Base-by-base conservation (phyloP, 2,888 invertebrate species). In the Vanessa cardui region DNA sequence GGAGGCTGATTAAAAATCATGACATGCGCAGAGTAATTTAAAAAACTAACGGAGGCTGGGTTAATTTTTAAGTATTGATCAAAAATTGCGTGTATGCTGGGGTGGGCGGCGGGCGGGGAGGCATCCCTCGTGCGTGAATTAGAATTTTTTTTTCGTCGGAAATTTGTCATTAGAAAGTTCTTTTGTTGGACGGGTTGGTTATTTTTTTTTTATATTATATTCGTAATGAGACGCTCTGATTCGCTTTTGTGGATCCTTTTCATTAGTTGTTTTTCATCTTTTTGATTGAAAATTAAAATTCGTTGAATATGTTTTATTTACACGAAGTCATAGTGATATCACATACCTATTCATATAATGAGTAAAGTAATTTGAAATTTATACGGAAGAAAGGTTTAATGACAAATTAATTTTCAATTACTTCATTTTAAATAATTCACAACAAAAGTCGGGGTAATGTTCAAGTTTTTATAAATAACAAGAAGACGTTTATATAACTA, bases 51-150 rank as follows among this genome's bases (percentile, higher is more conserved):
- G 85, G 88, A 87, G 89, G 88, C 83, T 85, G 90, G 88, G 91
- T 92, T 92, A 92, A 92, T 92, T 92, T 92, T 92, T 92, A 92
- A 92, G 92, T 92, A 92, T 92, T 92, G 92, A 92, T 92, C 91
- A 92, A 91, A 92, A 92, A 92, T 91, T 92, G 91, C 90, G 90
- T 91, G 83, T 85, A 82, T 82, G 81, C 72, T 62, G 64, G 56
- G 66, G 66, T 63, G 72, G 64, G 71, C 58, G 66, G 74, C 73
- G 73, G 74, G 74, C 70, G 75, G 72, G 71, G 64, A 71, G 68
- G 74, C 74, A 52, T 74, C 76, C 64, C 70, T 73, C 81, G 84
- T 87, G 89, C 88, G 89, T 88, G 89, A 88, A 89, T 91, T 90
- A 91, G 90, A 88, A 83, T 79, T 69, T 84, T 87, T 84, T 83